Base-by-base conservation (phyloP, 2,113 vertebrate genomes). In the Limanda limanda region DNA sequence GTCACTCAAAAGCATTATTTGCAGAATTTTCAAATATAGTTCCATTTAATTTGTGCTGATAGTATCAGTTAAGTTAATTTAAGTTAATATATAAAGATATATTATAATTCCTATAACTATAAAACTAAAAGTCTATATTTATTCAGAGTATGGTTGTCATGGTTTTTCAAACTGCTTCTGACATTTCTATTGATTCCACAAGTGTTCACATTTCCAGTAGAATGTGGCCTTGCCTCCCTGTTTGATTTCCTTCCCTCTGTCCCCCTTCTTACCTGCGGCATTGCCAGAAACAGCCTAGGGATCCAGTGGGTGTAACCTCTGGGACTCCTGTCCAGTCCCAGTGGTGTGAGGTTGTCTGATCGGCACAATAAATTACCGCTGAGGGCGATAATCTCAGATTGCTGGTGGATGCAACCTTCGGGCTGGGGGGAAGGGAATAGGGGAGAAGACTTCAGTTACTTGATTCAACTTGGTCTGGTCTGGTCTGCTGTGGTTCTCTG, bases 251-350 rank as follows among this genome's bases (percentile, higher is more conserved):
- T 4, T 42, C 35, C 23, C 6, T 42, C n/a, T 25, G 12, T 23
- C 2, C 4, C 35, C 23, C 60, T n/a, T 85, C 91, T 93, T 95
- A 98, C 98, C 97, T 97, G 97, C 97, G 98, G 98, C 98, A 99
- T 99, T 93, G 97, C 97, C 95, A 96, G 95, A 93, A 94, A 95
- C 95, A 95, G 95, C 94, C 95, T 91, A 88, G 90, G 83, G 95
- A 94, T 94, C 95, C 94, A 91, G 94, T 23, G 92, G 86, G 85
- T 92, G 94, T 95, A 96, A 95, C 93, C 95, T 95, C 90, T 95
- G 93, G 91, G 95, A 88, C 94, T 95, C 89, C 93, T 93, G 58
- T 94, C 91, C 78, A 84, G 94, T 94, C 93, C 93, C 95, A 93
- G 95, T 89, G 88, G 90, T 94, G 94, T 95, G 94, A 94, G 93